Base-by-base conservation (phyloP, 1,140 invertebrate species). In the Ceratina japonica region DNA sequence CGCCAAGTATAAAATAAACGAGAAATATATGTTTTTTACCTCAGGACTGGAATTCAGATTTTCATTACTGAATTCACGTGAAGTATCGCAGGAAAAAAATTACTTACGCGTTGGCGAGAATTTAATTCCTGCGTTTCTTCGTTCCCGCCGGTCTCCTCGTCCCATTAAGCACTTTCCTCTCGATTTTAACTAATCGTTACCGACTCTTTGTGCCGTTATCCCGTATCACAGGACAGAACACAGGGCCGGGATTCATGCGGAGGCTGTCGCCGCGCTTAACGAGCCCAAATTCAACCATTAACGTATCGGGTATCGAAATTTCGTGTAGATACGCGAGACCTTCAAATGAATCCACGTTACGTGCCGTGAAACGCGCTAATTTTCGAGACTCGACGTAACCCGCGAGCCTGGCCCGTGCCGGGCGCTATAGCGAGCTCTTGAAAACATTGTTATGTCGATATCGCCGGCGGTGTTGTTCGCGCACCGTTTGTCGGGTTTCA, bases 401-500 rank as follows among this genome's bases (percentile, higher is more conserved):
- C 31, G 63, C 64, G 54, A n/a, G 24, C 52, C 52, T 64, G 27
- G 51, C 20, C 15, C 7, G 37, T 37, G 7, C 7, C 2, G 37
- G 7, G 37, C 37, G 20, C 24, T 54, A 54, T 44, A 66, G 31
- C 22, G 70, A 7, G 37, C 68, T 71, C 77, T 83, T 75, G 64
- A 76, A 56, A 68, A 72, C 59, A 72, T 75, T 77, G 69, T 78
- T 70, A 76, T 24, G 54, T 70, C 78, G 74, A 83, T 79, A 81
- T 56, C 63, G 20, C n/a, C 59, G 22, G 56, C 56, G 18, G 63
- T 79, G 64, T 66, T 77, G 78, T 74, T 70, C 63, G 68, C 49
- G 81, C n/a, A 76, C 58, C 69, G 69, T 68, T 83, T 68, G 73
- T 69, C 83, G 64, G 68, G 73, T 85, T 85, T 84, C 82, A 80